Evolutionary conservation across 53 echinoderm and acorn worm species (phyloP), one percentile per base, ranked within the genome.

Genomic region (Astropecten irregularis): DNA sequence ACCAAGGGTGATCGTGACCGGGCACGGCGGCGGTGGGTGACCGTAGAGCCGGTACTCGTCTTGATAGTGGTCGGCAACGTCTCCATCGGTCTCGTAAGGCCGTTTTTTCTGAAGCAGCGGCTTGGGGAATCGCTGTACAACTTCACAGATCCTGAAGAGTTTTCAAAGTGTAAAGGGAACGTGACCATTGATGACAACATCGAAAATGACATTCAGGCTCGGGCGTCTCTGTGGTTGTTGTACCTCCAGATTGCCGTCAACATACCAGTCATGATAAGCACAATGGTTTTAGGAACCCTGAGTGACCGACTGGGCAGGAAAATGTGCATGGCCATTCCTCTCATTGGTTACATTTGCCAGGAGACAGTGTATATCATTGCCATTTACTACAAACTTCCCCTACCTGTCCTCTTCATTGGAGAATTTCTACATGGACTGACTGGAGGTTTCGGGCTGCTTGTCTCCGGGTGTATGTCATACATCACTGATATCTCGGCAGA

Each of bases 241-340:
- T 86, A 89, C 54, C 47, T 89, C 2, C 42, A 27, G 22, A 9
- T 40, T 0, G 50, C 77, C n/a, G 36, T 31, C 0, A 28, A 81
- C 3, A 29, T 92, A n/a, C 83, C 83, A 2, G 52, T 81, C 30
- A 48, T 92, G 3, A 53, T 92, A 30, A 38, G 86, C 5, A 71
- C 82, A 1, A 22, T 71, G 4, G 2, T 92, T 35, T 25, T 89
- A 0, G 89, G 92, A 0, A 86, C 92, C 0, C 36, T 86, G 4
- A 92, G 92, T 40, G 89, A 92, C 36, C 71, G 65, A n/a, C 26
- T 70, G 3, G 92, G 92, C 0, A 66, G 92, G 26, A 85, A 89
- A 29, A 31, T 89, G 1, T 58, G 83, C 42, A 82, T 92, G 38
- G 67, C 66, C 2, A 0, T 86, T 15, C 89, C 92, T 2, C 18